Base-by-base conservation (phyloP, 1,140 invertebrate species). In the Chlorops oryzae region DNA sequence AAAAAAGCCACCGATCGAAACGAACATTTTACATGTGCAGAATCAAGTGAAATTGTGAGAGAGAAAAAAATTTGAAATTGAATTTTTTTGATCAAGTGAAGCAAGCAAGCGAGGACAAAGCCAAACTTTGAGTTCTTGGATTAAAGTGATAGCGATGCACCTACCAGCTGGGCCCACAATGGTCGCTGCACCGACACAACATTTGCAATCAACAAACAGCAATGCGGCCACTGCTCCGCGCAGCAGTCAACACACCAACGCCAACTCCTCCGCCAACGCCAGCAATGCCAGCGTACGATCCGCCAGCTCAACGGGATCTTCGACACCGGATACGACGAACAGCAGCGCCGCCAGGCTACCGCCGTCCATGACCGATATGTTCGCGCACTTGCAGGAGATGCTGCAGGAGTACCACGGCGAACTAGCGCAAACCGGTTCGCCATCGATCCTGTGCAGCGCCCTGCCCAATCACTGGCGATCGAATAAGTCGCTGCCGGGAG, bases 401-500 rank as follows among this genome's bases (percentile, higher is more conserved):
- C 80, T 93, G 27, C 82, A 86, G 65, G 88, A 91, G 62, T 90
- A 86, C 62, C 88, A 88, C 61, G 90, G 90, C 1, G 90, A 96
- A 62, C 75, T 97, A 60, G 87, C 96, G 47, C 82, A 86, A 67
- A 91, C 88, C 5, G 93, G 92, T 18, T 93, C 90, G 52, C 93
- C 94, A 0, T 86, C 90, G 37, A 85, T 98, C 34, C 75, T 96
- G 7, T 98, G 95, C 75, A 91, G 90, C 10, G 84, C 82, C 0
- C 76, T 97, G 43, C 94, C 94, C 0, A 80, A 81, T 0, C 95
- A 97, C 62, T 97, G 94, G 94, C 75, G 94, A 24, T 93, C 91
- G n/a, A 97, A 96, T 77, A 98, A 98, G 73, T 94, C 91, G 25
- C 74, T 97, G 50, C 95, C 94, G 2, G 81, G 89, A 3, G 89